These are phyloP conservation scores for Rutpela maculata DNA, from an alignment of 2,888 invertebrate genomes.

Conservation along the genomic window DNA sequence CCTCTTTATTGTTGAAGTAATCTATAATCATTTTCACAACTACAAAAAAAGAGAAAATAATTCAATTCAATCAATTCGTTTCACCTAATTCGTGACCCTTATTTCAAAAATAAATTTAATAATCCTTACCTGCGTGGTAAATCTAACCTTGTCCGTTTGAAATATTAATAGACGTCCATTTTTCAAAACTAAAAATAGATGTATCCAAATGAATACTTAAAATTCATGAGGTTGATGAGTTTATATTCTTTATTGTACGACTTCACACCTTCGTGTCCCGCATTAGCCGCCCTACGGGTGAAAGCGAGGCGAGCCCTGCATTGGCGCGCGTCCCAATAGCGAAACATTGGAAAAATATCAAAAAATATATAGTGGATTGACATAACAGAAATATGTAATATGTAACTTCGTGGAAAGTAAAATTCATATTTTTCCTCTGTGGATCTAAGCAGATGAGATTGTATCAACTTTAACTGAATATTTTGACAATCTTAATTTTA, in stretches of 20 bases:
- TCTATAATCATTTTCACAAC: not conserved
- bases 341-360: not conserved
- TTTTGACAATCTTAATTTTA: no score
- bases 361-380: not conserved
- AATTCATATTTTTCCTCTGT: no score
- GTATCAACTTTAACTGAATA: no score
- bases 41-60: slow-evolving; percentile 9
- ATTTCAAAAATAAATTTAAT: slow-evolving; percentile 37
- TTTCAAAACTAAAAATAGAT: slow-evolving; percentile 29
- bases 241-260: slow-evolving; percentile 7
- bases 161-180: slow-evolving; percentile 32
- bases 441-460: no score
- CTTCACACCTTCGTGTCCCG: slow-evolving; percentile 31
- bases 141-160: slow-evolving; percentile 20
- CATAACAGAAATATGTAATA: no score
- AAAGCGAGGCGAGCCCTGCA: slow-evolving; percentile 8
- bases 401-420: no score
- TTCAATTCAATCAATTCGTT: slow-evolving; percentile 34
- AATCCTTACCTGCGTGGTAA: slow-evolving; percentile 26
- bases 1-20: no score
- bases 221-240: slow-evolving; percentile 24
- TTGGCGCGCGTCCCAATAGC: not conserved
- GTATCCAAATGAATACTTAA: slow-evolving; percentile 1
- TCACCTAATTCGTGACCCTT: slow-evolving; percentile 29
- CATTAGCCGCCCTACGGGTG: slow-evolving; percentile 21